Evolutionary conservation across 2,888 invertebrate genomes (phyloP).

Genomic region (Pandemis corylana): DNA sequence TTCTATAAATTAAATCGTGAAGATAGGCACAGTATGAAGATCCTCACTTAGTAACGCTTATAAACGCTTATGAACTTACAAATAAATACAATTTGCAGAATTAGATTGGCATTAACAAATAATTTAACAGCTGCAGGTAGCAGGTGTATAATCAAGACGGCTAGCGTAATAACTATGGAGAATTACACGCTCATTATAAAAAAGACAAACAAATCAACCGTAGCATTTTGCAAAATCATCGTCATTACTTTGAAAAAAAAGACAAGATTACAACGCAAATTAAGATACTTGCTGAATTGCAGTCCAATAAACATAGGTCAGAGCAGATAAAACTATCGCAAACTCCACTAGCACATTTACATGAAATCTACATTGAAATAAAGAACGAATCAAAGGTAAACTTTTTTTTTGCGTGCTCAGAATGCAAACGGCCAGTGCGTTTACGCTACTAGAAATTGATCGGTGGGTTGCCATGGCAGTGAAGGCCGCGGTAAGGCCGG

Average conservation of each 20-base stretch:
- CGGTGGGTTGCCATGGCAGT: conserved; percentile 54
- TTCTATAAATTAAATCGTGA: too few species aligned
- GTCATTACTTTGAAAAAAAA: background rate
- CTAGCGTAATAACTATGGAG: background rate
- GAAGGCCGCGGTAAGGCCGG: conserved; percentile 82
- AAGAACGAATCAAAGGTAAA: conserved; percentile 28
- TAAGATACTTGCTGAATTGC: conserved; percentile 6
- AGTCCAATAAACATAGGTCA: conserved; percentile 6
- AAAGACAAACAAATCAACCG: background rate
- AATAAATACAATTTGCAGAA: background rate
- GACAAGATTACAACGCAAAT: background rate
- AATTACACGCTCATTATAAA: conserved; percentile 9
- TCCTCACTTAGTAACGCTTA: background rate
- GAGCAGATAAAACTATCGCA: background rate
- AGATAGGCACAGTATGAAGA: background rate
- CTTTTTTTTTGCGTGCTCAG: conserved; percentile 23
- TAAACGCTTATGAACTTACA: background rate
- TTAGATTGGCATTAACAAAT: conserved; percentile 12
- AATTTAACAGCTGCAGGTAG: background rate
- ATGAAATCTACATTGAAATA: conserved; percentile 22
- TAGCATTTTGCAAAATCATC: background rate
- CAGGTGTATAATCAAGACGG: background rate
- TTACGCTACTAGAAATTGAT: conserved; percentile 41
- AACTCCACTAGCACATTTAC: conserved; percentile 22
- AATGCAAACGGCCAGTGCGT: conserved; percentile 26